Conservation (phyloP, 2,797 vertebrate genomes). For the Tarsius wallacei region DNA sequence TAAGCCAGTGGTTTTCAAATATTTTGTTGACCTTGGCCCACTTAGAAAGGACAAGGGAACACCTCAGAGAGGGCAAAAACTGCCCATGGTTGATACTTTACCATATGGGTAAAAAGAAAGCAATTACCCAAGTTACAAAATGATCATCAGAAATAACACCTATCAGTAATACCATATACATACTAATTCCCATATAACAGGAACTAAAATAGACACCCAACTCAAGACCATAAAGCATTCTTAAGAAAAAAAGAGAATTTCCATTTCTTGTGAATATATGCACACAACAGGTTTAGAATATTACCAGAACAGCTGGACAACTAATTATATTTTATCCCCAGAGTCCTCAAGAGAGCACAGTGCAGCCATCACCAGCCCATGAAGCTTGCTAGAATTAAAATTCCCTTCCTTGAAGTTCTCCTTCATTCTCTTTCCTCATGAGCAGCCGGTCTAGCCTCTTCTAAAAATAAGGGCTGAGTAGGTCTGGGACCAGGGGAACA, state of each 20-base stretch:
- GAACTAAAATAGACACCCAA: constrained; percentile 34
- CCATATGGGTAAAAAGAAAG: neutral
- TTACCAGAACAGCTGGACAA: constrained; percentile 2
- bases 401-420: constrained; percentile 16
- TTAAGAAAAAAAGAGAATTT: neutral
- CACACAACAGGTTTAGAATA: neutral
- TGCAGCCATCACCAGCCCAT: neutral
- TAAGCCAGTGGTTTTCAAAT: constrained; percentile 59
- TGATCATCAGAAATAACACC: neutral
- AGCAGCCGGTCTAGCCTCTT: neutral
- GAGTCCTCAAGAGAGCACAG: neutral
- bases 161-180: neutral
- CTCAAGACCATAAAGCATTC: constrained; percentile 28
- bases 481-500: neutral
- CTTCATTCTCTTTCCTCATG: neutral
- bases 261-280: neutral
- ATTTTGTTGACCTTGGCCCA: constrained; percentile 35
- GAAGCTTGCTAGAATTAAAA: neutral
- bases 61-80: neutral
- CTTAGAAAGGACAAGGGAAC: constrained; percentile 60
- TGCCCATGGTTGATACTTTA: neutral
- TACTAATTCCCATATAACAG: neutral
- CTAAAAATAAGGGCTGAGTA: constrained; percentile 4
- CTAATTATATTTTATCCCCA: neutral
- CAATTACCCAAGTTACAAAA: neutral